Percentiles rank a stretch among this genome's conserved stretches.
Conservation (phyloP, 2,797 vertebrate species). For the Babyrousa celebensis region DNA sequence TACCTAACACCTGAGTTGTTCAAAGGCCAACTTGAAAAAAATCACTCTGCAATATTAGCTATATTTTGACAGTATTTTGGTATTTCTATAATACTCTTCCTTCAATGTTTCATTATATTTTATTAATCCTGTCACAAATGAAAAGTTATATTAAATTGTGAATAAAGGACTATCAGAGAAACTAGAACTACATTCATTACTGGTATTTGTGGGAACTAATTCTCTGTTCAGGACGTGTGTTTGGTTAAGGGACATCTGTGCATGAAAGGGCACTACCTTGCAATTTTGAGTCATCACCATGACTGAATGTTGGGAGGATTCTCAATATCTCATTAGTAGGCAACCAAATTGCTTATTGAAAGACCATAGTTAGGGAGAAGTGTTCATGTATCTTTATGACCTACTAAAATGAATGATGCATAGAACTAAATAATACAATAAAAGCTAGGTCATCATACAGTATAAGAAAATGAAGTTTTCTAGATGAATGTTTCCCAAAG, state of each 20-base stretch:
- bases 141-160: conserved; percentile 53
- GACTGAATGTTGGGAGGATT: neutral
- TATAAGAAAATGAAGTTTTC: conserved; percentile 10
- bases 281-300: neutral
- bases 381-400: neutral
- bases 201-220: neutral
- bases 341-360: conserved; percentile 35
- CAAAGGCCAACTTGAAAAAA: neutral
- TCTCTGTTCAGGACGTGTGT: neutral
- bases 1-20: neutral
- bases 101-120: neutral
- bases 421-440: conserved; percentile 35
- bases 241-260: neutral
- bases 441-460: neutral
- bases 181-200: conserved; percentile 25
- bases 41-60: conserved; percentile 6
- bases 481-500: conserved; percentile 31
- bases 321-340: neutral
- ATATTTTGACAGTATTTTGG: conserved; percentile 46
- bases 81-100: conserved; percentile 44
- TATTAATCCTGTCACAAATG: conserved; percentile 57
- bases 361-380: neutral
- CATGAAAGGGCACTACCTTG: conserved; percentile 11
- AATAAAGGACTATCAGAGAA: conserved; percentile 52
- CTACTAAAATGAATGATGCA: conserved; percentile 52